Base-by-base conservation (phyloP, 2,113 vertebrate genomes). In the Jaculus jaculus region DNA sequence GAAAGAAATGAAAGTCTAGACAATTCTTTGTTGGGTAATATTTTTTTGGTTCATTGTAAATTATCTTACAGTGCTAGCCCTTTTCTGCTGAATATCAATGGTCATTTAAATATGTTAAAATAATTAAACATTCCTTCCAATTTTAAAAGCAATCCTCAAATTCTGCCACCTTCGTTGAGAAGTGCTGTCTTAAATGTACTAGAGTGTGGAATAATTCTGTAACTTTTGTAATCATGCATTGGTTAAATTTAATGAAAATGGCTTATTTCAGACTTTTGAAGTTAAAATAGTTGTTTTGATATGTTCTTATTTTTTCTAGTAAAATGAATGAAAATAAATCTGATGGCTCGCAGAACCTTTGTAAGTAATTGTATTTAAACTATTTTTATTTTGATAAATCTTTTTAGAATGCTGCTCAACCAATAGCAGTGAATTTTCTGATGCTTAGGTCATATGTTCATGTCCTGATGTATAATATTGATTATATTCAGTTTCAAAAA, bases 241-340 rank as follows among this genome's bases (percentile, higher is more conserved):
- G 24, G 91, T 24, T 89, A 47, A 74, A 85, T 89, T 84, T 92
- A 83, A 91, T 85, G 79, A 71, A 96, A 90, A 73, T 94, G 12
- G 5, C 30, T 92, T 90, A 94, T 82, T 84, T 96, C 72, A 96
- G 42, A 69, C 61, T 90, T 89, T 47, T 42, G 39, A 85, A 86
- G 88, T 91, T 94, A 93, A 91, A 58, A 78, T 93, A 12, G 32
- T n/a, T n/a, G 30, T 88, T 95, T 96, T 97, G 63, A 94, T 79
- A 17, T 37, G 9, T 96, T 37, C 0, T 94, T 96, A 24, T 94
- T 97, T 97, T 95, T 92, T 23, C n/a, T 97, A 89, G 95, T 96
- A 97, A 89, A 93, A 98, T 98, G 98, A 98, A 96, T 95, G 93
- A 98, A 96, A 91, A 0, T 11, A 96, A 81, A 81, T 63, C 96